Conservation (phyloP, 2,797 vertebrate genomes). For the Pterois miles region DNA sequence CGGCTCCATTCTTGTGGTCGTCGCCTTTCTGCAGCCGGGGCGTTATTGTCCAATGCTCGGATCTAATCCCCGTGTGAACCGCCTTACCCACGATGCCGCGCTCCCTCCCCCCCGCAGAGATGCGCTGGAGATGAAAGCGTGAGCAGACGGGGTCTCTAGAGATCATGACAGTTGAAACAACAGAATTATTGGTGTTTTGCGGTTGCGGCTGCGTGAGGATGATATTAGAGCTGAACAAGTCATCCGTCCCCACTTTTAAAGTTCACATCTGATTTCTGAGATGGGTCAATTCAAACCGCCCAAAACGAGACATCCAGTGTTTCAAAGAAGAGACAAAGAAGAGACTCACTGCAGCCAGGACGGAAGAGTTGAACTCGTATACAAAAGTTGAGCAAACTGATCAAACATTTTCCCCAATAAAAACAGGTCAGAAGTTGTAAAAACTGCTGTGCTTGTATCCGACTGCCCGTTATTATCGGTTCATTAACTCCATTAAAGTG, state of each 20-base stretch:
- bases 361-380: neutral
- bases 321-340: slow-evolving; percentile 7
- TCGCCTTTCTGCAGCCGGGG: slow-evolving; percentile 14
- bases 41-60: slow-evolving; percentile 18
- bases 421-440: too few relatives aligned
- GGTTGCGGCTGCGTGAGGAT: slow-evolving; percentile 31
- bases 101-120: neutral
- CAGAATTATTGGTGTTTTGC: slow-evolving; percentile 38
- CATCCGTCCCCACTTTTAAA: neutral
- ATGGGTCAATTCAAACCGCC: neutral
- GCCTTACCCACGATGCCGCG: slow-evolving; percentile 38
- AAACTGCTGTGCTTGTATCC: too few relatives aligned
- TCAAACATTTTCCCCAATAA: too few relatives aligned
- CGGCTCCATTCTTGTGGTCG: slow-evolving; percentile 50
- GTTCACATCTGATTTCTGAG: slow-evolving; percentile 48
- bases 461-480: too few relatives aligned
- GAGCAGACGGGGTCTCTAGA: neutral
- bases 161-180: slow-evolving; percentile 41
- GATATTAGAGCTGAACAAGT: slow-evolving; percentile 32
- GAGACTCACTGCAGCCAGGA: neutral
- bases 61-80: slow-evolving; percentile 53
- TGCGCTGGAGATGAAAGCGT: slow-evolving; percentile 39
- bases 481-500: too few relatives aligned
- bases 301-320: slow-evolving; percentile 17
- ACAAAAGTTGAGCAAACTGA: too few relatives aligned